Percentiles rank a stretch among this genome's conserved stretches.
Evolutionary conservation across 2,797 vertebrate genomes (phyloP).

Genomic region (Pogoniulus pusillus): DNA sequence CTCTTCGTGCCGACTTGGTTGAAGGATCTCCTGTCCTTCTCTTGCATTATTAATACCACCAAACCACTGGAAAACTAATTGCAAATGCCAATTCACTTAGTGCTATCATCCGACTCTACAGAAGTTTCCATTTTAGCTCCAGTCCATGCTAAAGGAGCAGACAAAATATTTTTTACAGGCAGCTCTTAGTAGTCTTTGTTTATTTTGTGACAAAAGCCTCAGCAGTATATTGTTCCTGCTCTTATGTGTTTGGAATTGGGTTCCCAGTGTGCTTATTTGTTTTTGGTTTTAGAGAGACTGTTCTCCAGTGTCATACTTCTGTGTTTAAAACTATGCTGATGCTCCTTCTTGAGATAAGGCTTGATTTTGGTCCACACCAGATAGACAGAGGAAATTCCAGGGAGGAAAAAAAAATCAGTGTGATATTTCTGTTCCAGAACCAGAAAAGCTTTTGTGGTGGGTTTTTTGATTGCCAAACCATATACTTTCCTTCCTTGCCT

Average conservation of each 20-base stretch:
- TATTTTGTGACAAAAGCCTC: conserved; percentile 17
- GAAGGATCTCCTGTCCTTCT: conserved; percentile 71
- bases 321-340: background rate
- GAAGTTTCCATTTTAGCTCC: conserved; percentile 72
- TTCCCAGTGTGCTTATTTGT: background rate
- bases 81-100: conserved; percentile 71
- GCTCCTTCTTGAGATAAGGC: background rate
- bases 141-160: conserved; percentile 40
- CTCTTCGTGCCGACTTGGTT: conserved; percentile 49
- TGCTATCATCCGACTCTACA: conserved; percentile 44
- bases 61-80: conserved; percentile 73
- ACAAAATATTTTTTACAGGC: conserved; percentile 53
- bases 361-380: background rate
- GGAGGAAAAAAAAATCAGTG: background rate
- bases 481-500: too few species aligned
- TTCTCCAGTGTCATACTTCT: background rate
- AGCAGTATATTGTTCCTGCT: background rate
- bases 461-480: background rate
- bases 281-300: background rate
- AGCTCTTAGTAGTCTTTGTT: conserved; percentile 20
- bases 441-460: background rate
- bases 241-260: conserved; percentile 14
- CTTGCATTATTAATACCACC: conserved; percentile 69
- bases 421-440: background rate
- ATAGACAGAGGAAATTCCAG: background rate